A percentile compares a stretch with the other conserved stretches of the same genome.
These are phyloP conservation scores for Cirrhinus mrigala DNA, from an alignment of 2,797 vertebrate species.

Conservation along the genomic window DNA sequence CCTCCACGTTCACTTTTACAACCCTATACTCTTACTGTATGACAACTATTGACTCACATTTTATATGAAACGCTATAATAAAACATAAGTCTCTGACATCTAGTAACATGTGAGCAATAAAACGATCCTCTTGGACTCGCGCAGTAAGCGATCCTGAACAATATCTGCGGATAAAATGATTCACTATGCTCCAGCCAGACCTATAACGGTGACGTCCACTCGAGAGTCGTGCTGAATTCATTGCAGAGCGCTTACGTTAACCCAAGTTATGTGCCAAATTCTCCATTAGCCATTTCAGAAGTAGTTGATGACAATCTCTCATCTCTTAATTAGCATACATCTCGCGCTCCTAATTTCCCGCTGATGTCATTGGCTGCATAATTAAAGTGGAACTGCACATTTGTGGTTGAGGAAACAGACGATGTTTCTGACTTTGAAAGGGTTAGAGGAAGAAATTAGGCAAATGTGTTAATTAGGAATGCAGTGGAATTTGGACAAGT, in stretches of 20 bases:
- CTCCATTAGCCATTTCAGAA: conserved; percentile 40
- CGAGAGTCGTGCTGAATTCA: background rate
- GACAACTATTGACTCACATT: background rate
- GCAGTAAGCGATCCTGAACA: conserved; percentile 1
- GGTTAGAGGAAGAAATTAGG: conserved; percentile 68
- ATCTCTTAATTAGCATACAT: conserved; percentile 40
- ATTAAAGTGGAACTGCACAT: conserved; percentile 8
- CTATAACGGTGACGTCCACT: background rate
- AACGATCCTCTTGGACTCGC: background rate
- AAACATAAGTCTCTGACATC: conserved; percentile 7
- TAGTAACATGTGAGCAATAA: background rate
- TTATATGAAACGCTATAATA: conserved; percentile 3
- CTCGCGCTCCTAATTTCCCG: conserved; percentile 7
- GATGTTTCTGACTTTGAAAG: conserved; percentile 68
- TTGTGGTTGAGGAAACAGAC: conserved; percentile 24
- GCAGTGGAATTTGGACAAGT: conserved; percentile 56
- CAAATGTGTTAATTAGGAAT: conserved; percentile 62
- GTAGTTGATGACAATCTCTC: conserved; percentile 45
- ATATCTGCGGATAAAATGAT: background rate
- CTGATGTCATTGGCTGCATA: conserved; percentile 28
- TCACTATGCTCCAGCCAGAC: background rate
- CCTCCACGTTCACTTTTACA: conserved; percentile 2
- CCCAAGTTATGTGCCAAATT: conserved; percentile 23
- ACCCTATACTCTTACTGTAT: background rate
- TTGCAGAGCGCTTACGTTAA: background rate